Conservation (phyloP, 2,888 invertebrate genomes). For the Aleiodes testaceus region DNA sequence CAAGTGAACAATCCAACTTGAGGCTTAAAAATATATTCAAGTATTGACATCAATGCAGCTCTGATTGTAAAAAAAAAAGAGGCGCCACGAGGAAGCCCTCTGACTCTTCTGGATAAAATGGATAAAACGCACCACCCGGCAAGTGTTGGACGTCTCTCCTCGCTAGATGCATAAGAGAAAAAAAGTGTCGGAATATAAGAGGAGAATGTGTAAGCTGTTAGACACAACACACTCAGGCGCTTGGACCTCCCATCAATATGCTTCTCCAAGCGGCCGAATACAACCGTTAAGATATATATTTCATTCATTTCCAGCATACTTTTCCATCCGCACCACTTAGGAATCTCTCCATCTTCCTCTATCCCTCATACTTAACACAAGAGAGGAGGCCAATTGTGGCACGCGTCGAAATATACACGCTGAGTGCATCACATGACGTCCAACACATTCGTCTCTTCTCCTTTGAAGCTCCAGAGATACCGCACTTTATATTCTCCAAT, state of each 20-base stretch:
- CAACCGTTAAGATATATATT: conserved; percentile 69
- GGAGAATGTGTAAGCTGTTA: conserved; percentile 61
- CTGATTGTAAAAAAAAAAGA: background rate
- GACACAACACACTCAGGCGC: conserved; percentile 71
- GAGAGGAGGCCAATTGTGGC: conserved; percentile 46
- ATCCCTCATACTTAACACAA: background rate
- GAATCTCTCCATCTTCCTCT: background rate
- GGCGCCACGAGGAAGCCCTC: conserved; percentile 19
- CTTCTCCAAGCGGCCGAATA: conserved; percentile 58
- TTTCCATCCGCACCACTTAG: conserved; percentile 53
- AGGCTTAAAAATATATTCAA: background rate
- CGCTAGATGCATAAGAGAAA: conserved; percentile 11
- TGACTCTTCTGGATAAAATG: conserved; percentile 4
- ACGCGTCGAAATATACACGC: conserved; percentile 59
- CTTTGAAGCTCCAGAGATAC: conserved; percentile 35
- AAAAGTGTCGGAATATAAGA: conserved; percentile 34
- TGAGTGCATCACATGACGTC: conserved; percentile 68
- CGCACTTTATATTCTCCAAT: conserved; percentile 25
- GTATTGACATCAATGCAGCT: background rate
- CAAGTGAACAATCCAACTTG: conserved; percentile 6
- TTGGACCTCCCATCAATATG: conserved; percentile 70
- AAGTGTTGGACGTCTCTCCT: background rate
- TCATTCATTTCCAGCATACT: conserved; percentile 58
- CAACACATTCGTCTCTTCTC: conserved; percentile 67
- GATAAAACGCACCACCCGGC: background rate